Evolutionary conservation across 2,797 vertebrate species (phyloP).

Genomic region (Hypotaenidia okinawae): DNA sequence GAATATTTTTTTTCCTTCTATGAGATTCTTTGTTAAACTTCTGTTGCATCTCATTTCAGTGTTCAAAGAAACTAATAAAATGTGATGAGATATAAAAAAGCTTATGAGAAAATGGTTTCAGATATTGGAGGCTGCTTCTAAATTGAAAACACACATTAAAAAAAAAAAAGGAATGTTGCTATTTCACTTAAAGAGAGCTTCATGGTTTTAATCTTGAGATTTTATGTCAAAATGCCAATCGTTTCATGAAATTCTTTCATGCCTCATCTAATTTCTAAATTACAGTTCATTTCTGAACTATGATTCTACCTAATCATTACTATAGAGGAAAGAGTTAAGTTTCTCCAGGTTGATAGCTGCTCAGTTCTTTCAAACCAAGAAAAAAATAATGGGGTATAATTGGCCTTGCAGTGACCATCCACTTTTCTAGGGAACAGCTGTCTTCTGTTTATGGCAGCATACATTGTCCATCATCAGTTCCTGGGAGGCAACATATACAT

Average conservation of each 20-base stretch:
- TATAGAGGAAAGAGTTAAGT: background rate
- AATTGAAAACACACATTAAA: background rate
- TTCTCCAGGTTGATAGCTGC: background rate
- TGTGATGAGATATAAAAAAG: background rate
- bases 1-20: background rate
- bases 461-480: background rate
- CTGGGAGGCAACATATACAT: background rate
- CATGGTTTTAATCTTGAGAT: background rate
- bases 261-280: background rate
- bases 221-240: background rate
- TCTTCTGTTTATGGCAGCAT: background rate
- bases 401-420: background rate
- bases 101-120: conserved; percentile 41
- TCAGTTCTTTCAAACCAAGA: background rate
- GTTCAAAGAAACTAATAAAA: conserved; percentile 15
- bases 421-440: background rate
- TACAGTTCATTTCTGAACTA: background rate
- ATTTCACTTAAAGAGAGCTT: conserved; percentile 42
- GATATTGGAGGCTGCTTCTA: conserved; percentile 28
- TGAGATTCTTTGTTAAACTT: background rate
- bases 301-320: background rate
- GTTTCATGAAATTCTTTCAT: background rate
- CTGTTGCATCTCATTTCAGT: background rate
- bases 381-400: background rate
- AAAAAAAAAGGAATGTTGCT: background rate